Base-by-base conservation (phyloP, 2,797 vertebrate species). In the Synanceia verrucosa region DNA sequence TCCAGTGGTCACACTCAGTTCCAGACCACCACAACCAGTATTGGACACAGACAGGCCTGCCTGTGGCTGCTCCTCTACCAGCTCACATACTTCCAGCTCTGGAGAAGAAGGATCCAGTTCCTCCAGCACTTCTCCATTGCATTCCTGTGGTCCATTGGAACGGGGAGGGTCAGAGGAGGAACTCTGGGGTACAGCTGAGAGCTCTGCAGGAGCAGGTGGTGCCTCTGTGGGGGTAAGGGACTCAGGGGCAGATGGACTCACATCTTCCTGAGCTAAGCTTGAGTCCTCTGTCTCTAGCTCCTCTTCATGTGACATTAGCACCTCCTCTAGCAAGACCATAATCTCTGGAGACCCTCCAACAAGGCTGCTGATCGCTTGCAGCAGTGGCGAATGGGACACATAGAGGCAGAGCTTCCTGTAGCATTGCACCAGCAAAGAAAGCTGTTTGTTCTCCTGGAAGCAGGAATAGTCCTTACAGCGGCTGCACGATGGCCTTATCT, bases 331-430 rank as follows among this genome's bases (percentile, higher is more conserved):
- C 92, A 98, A 90, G 69, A 94, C 94, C 91, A 97, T 92, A 72
- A 98, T 94, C 87, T 98, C 97, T 23, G 96, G 94, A 59, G 95
- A 97, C 36, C 96, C 97, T 52, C 95, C 96, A 2, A 94, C 94
- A 4, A 94, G 95, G 78, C 95, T 95, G 89, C 94, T 95, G 82
- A 97, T 95, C 64, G 94, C 95, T 83, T 94, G 95, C 56, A 96
- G 95, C 90, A 97, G 84, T 0, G 96, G 95, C 0, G 96, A 97
- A 69, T 96, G 95, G 1, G 95, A 96, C 79, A 99, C 96, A 73
- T 97, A 99, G 76, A 98, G 95, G 1, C 97, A 99, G 11, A 99
- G 95, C 89, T 96, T 97, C 92, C 95, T 95, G 92, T 99, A 99
- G 91, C 96, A 98, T 71, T 95, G 94, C 82, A 99, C 96, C 47